Percentiles rank a stretch among this genome's conserved stretches.
Conservation (phyloP, 2,113 vertebrate genomes). For the Sisor rabdophorus region DNA sequence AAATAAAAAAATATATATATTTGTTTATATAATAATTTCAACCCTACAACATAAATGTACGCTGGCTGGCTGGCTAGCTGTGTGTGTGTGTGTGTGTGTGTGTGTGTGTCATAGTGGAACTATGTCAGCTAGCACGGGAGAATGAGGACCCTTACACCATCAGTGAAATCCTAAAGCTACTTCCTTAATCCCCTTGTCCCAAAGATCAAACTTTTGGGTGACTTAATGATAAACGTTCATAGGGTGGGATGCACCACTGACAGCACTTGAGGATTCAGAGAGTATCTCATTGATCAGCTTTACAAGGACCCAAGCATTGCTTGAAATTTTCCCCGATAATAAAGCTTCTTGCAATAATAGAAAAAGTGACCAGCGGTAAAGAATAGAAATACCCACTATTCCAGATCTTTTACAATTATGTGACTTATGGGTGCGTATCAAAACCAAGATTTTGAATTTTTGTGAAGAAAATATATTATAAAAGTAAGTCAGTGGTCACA, state of each 20-base stretch:
- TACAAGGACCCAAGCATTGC: conserved; percentile 63
- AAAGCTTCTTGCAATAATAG: conserved; percentile 4
- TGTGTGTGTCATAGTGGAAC: conserved; percentile 71
- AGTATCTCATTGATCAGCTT: conserved; percentile 72
- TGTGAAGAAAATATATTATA: background rate
- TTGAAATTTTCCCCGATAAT: conserved; percentile 16
- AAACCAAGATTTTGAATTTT: background rate
- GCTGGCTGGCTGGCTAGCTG: no score
- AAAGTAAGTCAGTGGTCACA: background rate
- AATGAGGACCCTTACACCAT: conserved; percentile 66
- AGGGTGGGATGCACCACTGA: conserved; percentile 67
- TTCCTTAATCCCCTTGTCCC: conserved; percentile 64
- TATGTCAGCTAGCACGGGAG: conserved; percentile 64
- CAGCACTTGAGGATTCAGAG: conserved; percentile 64
- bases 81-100: no score
- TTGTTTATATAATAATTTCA: no score
- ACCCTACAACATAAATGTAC: no score
- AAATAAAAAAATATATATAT: no score
- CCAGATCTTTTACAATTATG: background rate
- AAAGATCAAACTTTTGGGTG: conserved; percentile 71
- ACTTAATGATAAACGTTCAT: conserved; percentile 70
- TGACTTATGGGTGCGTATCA: background rate
- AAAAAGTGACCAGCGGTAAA: background rate
- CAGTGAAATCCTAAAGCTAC: conserved; percentile 66
- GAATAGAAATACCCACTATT: background rate